Conservation (phyloP, 2,888 invertebrate species). For the Zelleria hepariella region DNA sequence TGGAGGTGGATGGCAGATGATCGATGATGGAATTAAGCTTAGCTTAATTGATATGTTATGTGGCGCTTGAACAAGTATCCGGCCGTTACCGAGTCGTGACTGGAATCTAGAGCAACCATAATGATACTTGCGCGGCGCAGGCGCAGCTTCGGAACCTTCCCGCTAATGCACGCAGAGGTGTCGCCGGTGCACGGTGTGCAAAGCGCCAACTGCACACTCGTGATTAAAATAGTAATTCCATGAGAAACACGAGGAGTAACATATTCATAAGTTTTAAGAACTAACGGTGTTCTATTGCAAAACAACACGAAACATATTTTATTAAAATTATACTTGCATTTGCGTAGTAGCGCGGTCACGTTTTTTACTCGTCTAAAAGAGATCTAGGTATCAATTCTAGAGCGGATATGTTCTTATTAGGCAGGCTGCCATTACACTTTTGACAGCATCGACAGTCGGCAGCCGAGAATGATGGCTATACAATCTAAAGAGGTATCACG, state of each 20-base stretch:
- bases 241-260: not conserved
- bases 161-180: not conserved
- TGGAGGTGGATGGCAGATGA: constrained; percentile 57
- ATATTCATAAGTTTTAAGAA: not conserved
- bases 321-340: not conserved
- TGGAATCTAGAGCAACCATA: constrained; percentile 27
- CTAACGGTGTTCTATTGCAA: not conserved
- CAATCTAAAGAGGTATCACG: constrained; percentile 21
- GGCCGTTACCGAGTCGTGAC: constrained; percentile 27
- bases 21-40: constrained; percentile 51
- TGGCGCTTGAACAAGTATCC: constrained; percentile 45
- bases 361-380: not conserved
- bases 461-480: not conserved
- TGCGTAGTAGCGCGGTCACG: not conserved
- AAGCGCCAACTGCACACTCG: not conserved
- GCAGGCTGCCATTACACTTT: not conserved
- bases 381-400: not conserved
- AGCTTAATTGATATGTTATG: constrained; percentile 48
- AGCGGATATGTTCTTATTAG: not conserved
- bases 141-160: not conserved
- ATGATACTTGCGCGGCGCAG: no score
- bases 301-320: not conserved
- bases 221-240: not conserved
- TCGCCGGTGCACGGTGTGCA: no score
- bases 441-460: constrained; percentile 15